Evolutionary conservation across 2,113 vertebrate species (phyloP).

Genomic region (Rhombomys opimus): DNA sequence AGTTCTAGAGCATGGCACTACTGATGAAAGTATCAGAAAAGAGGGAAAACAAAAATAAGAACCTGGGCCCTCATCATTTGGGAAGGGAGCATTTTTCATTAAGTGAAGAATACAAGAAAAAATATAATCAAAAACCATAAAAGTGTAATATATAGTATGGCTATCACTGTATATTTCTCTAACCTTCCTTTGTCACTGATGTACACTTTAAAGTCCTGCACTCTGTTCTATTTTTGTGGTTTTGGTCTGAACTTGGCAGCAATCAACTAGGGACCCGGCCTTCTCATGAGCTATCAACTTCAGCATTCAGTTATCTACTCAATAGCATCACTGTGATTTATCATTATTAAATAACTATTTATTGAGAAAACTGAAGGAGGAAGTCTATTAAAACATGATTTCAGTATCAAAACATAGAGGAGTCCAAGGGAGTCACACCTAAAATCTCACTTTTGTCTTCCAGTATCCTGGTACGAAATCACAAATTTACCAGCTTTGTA

Average conservation of each 20-base stretch:
- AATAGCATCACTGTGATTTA: not conserved
- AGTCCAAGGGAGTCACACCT: not conserved
- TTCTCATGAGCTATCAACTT: not conserved
- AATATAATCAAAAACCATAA: not conserved
- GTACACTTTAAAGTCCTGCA: not conserved
- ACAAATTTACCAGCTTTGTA: not conserved
- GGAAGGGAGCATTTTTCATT: slow-evolving; percentile 42
- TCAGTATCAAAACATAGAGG: not conserved
- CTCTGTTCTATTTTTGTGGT: not conserved
- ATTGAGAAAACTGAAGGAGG: not conserved
- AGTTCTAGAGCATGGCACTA: slow-evolving; percentile 34
- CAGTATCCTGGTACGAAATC: not conserved
- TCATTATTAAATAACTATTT: not conserved
- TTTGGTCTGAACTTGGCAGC: not conserved
- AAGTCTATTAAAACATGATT: not conserved
- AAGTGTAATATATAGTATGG: not conserved
- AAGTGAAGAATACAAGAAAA: slow-evolving; percentile 35
- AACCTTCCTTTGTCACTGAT: not conserved
- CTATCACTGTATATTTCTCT: not conserved
- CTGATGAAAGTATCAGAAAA: slow-evolving; percentile 50
- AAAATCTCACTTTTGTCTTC: slow-evolving; percentile 1
- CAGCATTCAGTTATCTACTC: not conserved
- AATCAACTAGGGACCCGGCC: not conserved
- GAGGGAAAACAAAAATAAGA: not conserved
- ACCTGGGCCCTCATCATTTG: not conserved